phyloP scores from a whole-genome alignment of 2,797 vertebrate genomes.

The Apogon hyalosoma region DNA sequence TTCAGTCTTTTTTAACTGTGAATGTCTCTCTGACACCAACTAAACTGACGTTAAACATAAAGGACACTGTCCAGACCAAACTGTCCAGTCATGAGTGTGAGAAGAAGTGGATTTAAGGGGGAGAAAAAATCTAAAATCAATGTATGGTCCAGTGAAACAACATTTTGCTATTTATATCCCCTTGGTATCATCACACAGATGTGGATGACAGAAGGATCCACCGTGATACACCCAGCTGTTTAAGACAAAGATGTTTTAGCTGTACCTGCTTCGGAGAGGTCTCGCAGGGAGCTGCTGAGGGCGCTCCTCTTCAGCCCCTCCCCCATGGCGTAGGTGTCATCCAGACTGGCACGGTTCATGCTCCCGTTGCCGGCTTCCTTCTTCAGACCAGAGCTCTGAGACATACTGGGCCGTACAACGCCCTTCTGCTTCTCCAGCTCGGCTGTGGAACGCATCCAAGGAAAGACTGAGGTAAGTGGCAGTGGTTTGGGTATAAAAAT shows the following conservation, averaged over 20 bases:
- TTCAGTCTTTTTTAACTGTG: conserved; percentile 29
- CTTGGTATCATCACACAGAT: conserved; percentile 59
- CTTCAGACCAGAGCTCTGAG: conserved; percentile 95
- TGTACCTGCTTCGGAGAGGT: conserved; percentile 97
- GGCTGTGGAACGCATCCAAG: conserved; percentile 80
- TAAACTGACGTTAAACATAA: conserved; percentile 5
- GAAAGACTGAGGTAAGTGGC: conserved; percentile 49
- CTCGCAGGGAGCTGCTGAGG: conserved; percentile 95
- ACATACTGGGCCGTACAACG: conserved; percentile 94
- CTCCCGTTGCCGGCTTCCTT: conserved; percentile 92
- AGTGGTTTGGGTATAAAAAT: conserved; percentile 16
- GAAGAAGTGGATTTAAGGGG: conserved; percentile 53
- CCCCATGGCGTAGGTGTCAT: conserved; percentile 93
- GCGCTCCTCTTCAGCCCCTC: conserved; percentile 97
- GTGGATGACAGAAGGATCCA: conserved; percentile 38
- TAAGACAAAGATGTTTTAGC: conserved; percentile 29
- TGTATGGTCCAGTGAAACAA: conserved; percentile 68
- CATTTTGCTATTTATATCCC: conserved; percentile 77
- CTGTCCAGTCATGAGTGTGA: conserved; percentile 51
- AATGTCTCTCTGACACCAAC: conserved; percentile 27
- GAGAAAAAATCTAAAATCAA: conserved; percentile 42
- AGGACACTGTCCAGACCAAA: conserved; percentile 49
- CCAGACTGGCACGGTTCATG: conserved; percentile 93
- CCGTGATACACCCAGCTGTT: conserved; percentile 10
- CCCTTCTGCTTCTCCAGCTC: conserved; percentile 99